A percentile compares a stretch with the other conserved stretches of the same genome.
phyloP scores from a whole-genome alignment of 2,888 invertebrate genomes.

The Dichetophora obliterata region DNA sequence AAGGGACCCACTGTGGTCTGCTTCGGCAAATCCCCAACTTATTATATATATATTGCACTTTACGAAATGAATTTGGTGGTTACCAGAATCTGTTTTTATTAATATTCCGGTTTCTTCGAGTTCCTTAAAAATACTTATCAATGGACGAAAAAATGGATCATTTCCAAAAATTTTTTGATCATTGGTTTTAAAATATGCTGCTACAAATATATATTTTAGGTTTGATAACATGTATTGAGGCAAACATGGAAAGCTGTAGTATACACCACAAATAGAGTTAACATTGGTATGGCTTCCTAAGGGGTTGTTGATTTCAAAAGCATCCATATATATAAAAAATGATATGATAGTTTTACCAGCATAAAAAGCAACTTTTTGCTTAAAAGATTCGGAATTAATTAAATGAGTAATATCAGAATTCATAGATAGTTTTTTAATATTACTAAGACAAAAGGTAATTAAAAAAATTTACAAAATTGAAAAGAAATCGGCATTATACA shows the following conservation, averaged over 20 bases:
- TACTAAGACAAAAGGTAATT: too few relatives aligned
- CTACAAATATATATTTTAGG: constrained; percentile 42
- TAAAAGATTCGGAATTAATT: too few relatives aligned
- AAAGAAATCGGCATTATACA: constrained; percentile 30
- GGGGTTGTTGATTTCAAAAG: constrained; percentile 43
- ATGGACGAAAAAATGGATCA: constrained; percentile 39
- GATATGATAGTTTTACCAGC: constrained; percentile 36
- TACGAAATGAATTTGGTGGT: constrained; percentile 37
- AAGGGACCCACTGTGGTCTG: too few relatives aligned
- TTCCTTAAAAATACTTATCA: constrained; percentile 25
- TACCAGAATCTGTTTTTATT: constrained; percentile 17
- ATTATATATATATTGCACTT: too few relatives aligned
- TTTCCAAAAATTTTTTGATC: constrained; percentile 42
- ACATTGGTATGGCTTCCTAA: constrained; percentile 44
- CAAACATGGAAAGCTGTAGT: constrained; percentile 41
- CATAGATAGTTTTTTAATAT: too few relatives aligned
- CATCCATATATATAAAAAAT: constrained; percentile 41
- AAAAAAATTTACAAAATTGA: too few relatives aligned
- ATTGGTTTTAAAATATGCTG: constrained; percentile 40
- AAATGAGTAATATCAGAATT: too few relatives aligned
- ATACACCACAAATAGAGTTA: constrained; percentile 43
- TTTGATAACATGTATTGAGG: constrained; percentile 42
- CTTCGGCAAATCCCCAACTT: too few relatives aligned
- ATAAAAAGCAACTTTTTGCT: too few relatives aligned
- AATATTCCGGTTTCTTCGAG: constrained; percentile 41